Conservation (phyloP, 2,797 vertebrate genomes). For the Anas bernieri region DNA sequence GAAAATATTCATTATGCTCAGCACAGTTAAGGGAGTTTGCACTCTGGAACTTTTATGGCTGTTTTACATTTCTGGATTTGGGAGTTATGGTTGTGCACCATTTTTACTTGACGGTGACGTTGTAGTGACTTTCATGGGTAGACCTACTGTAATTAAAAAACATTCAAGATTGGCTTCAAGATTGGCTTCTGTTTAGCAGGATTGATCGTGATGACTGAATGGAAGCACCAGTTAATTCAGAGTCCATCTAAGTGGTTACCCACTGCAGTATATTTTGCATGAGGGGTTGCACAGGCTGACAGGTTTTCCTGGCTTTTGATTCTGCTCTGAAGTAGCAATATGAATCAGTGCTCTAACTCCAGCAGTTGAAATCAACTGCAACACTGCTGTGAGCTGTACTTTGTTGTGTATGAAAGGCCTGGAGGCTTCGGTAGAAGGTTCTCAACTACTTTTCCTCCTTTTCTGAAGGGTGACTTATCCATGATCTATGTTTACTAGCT, state of each 20-base stretch:
- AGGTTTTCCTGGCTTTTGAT: neutral
- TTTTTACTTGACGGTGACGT: neutral
- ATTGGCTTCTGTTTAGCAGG: neutral
- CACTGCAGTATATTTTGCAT: fast-evolving
- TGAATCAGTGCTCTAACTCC: neutral
- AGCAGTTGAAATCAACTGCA: neutral
- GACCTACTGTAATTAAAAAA: neutral
- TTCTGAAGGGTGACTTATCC: neutral
- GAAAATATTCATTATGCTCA: neutral
- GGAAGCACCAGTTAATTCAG: neutral
- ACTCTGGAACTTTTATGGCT: neutral
- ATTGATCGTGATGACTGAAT: neutral
- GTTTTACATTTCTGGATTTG: neutral
- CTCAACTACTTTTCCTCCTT: neutral
- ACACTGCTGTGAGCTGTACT: neutral
- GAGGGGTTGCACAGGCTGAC: neutral
- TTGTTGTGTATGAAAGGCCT: neutral
- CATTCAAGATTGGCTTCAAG: neutral
- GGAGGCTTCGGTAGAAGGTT: neutral
- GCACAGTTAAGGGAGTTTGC: neutral
- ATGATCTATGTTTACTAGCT: neutral
- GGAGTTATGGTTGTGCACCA: neutral
- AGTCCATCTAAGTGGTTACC: neutral
- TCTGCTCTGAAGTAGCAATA: neutral
- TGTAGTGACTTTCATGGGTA: neutral